A percentile compares a stretch with the other conserved stretches of the same genome.
Evolutionary conservation across 2,113 vertebrate genomes (phyloP).

Genomic region (Onychostoma macrolepis): DNA sequence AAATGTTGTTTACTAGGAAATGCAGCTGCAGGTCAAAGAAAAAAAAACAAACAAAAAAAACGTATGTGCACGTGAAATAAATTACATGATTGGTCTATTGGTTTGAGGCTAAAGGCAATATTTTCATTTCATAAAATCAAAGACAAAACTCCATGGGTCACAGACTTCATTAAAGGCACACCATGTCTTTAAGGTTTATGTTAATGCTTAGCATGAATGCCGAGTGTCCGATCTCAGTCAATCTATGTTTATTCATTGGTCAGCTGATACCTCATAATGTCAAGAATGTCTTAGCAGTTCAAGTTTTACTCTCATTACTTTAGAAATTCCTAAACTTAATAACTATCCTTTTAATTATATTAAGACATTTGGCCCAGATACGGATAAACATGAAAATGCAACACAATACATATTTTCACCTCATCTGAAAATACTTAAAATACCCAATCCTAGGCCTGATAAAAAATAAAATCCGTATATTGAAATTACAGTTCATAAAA

Average conservation of each 20-base stretch:
- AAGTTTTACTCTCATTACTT: not conserved
- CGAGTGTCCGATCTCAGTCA: not conserved
- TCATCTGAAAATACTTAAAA: slow-evolving; percentile 15
- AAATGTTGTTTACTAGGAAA: not conserved
- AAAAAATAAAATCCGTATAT: not conserved
- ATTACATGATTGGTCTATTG: slow-evolving; percentile 17
- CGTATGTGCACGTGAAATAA: not conserved
- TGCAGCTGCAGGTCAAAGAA: not conserved
- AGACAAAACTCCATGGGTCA: not conserved
- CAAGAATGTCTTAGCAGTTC: not conserved
- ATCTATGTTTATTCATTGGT: not conserved
- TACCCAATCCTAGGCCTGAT: not conserved
- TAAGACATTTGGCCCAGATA: not conserved
- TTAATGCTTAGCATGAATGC: not conserved
- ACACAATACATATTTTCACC: slow-evolving; percentile 4
- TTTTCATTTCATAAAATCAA: slow-evolving; percentile 5
- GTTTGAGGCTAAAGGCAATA: slow-evolving; percentile 3
- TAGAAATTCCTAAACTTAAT: not conserved
- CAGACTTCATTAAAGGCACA: slow-evolving; percentile 7
- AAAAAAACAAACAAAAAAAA: not conserved
- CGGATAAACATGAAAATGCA: not conserved
- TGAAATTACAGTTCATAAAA: not conserved
- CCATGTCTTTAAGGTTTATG: not conserved
- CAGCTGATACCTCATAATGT: not conserved
- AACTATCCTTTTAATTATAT: not conserved